Percentiles rank a stretch among this genome's conserved stretches.
Evolutionary conservation across 2,888 invertebrate genomes (phyloP).

Genomic region (Hypselothyrea guttata): DNA sequence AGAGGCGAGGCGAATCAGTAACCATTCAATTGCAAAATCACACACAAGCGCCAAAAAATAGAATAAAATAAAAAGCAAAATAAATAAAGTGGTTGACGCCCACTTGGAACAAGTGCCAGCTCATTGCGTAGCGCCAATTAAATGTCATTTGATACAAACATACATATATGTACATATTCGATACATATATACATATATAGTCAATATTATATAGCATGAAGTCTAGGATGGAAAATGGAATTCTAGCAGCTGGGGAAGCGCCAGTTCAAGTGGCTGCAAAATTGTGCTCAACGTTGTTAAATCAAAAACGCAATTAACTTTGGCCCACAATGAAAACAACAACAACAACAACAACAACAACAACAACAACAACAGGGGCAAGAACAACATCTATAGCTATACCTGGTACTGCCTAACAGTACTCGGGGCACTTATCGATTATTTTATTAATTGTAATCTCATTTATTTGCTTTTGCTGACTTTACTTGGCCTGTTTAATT

Average conservation of each 20-base stretch:
- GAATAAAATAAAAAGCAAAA: background rate
- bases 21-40: constrained; percentile 28
- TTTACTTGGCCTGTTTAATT: constrained; percentile 44
- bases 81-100: constrained; percentile 35
- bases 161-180: background rate
- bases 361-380: constrained; percentile 9
- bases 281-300: constrained; percentile 41
- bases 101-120: constrained; percentile 25
- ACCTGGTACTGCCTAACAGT: too few species aligned
- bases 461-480: constrained; percentile 62
- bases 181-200: constrained; percentile 1
- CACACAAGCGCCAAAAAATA: background rate
- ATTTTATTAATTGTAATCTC: constrained; percentile 77
- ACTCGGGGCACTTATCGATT: constrained; percentile 65
- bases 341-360: constrained; percentile 12
- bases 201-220: background rate
- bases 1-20: constrained; percentile 23
- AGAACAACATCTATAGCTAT: too few species aligned
- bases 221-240: background rate
- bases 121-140: constrained; percentile 26
- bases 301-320: constrained; percentile 70
- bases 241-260: constrained; percentile 14
- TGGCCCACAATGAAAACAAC: constrained; percentile 49
- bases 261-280: constrained; percentile 38
- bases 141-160: constrained; percentile 21